Evolutionary conservation across 2,888 invertebrate genomes (phyloP), one percentile per base, ranked within the genome.

Genomic region (Athalia cordata): DNA sequence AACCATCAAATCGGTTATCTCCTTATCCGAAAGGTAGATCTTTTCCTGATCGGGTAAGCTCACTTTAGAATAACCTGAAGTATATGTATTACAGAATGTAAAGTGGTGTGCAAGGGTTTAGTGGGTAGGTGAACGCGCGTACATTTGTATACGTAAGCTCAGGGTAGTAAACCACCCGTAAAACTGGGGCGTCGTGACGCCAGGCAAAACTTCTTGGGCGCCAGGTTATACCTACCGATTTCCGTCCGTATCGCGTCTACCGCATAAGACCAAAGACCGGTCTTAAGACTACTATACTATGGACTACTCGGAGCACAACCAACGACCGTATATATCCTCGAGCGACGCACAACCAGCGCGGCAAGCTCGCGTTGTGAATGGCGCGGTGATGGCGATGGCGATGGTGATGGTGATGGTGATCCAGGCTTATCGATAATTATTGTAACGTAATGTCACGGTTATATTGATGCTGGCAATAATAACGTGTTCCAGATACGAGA

Each of bases 371-470:
- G 49, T 13, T 11, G 55, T 49, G 15, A 68, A 15, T 52, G 49
- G 13, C 61, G 49, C 79, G 70, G 78, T 70, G 76, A 57, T 68
- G 67, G 68, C 77, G 77, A 81, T 79, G 52, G 66, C 68, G 76
- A 70, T 78, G 67, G 9, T 43, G 43, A 64, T 55, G 43, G 11
- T 1, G 45, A 29, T 45, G 64, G 64, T 64, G 64, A 29, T 29
- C 29, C 29, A 2, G 62, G 62, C 81, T 79, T 80, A 81, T 82
- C 81, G 81, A 81, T 80, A 81, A 84, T 84, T 81, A 85, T 83
- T 81, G 81, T 80, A 78, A 80, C 78, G 78, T 79, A 81, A 83
- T 83, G 83, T 82, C 81, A 61, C 78, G 77, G 78, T 78, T 79
- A 29, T 29, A 84, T 81, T 78, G 81, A 79, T 76, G 67, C 45